Evolutionary conservation across 2,797 vertebrate genomes (phyloP), one percentile per base, ranked within the genome.

Genomic region (Schizothorax lantsangensis): DNA sequence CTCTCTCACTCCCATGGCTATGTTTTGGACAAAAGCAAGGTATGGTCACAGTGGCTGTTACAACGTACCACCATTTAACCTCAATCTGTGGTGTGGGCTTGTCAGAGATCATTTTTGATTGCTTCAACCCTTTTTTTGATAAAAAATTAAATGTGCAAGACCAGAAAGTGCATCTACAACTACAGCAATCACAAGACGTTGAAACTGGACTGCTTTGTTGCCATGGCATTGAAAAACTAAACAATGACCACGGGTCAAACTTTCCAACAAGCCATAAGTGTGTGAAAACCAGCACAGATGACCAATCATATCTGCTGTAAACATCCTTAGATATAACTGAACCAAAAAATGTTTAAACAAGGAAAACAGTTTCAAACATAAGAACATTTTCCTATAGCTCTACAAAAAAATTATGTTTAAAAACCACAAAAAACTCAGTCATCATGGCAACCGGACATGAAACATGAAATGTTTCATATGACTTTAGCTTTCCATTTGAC

Each of bases 161-260:
- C 23, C 12, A 5, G 52, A 49, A 52, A 71, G 6, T 36, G 15
- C 64, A 57, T n/a, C 10, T n/a, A 47, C 6, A 74, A 47, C 15
- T 21, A 54, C 19, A 23, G 62, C 26, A 62, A 45, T 21, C 52
- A 23, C 11, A 79, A 5, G 38, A 79, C 14, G 30, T 62, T 45
- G n/a, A 45, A 79, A 80, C 5, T 45, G 78, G 38, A 30, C 38
- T 64, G 78, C 9, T 17, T 26, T 77, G 89, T 91, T 91, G 82
- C 90, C 78, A 90, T 87, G 91, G 93, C 91, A 93, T 89, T 92
- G 85, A 33, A 86, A 89, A 89, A 66, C 88, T 49, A 93, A 91
- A 93, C 93, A 91, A 91, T 86, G 71, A 86, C 78, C 43, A 80
- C 91, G 90, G 93, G 90, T 93, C 93, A 93, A 59, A 45, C 52